Evolutionary conservation across 2,797 vertebrate species (phyloP), one percentile per base, ranked within the genome.

Genomic region (Urosaurus nigricauda): DNA sequence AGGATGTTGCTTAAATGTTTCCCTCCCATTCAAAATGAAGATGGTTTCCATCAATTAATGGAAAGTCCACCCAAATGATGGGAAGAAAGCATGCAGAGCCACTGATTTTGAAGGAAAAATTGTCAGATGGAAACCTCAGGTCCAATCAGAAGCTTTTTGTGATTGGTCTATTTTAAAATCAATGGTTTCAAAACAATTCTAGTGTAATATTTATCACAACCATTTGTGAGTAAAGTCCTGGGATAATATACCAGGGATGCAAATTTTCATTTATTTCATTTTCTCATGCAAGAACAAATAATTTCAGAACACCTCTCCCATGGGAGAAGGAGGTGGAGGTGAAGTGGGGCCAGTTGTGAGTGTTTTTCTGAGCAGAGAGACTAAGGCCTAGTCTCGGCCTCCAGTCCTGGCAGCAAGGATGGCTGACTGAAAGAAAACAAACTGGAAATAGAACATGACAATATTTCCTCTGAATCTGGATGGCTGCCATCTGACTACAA

Each of bases 371-470:
- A n/a, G n/a, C n/a, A n/a, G n/a, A n/a, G n/a, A n/a, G n/a, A n/a
- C n/a, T n/a, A n/a, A n/a, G 43, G 43, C 43, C 43, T 43, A 43
- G 43, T 43, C 5, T 43, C 43, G 43, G 43, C 43, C 43, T 43
- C 43, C 43, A 43, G 43, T 3, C 43, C 43, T 43, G 43, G 43
- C 5, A 5, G 43, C 5, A 43, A 43, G 3, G 43, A 43, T 43
- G 43, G 43, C 43, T 5, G 98, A 94, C 95, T 95, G 86, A 89
- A 95, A 87, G 96, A 97, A 68, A 84, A 91, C 21, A 95, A 93
- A 75, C 26, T 95, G 74, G 92, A 96, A 68, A 51, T 94, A 79
- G 95, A 91, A 60, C 93, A 53, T 90, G 95, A 95, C 60, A 89
- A 87, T 82, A 82, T 32, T 68, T 37, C 40, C 43, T 83, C 80